A percentile compares a stretch with the other conserved stretches of the same genome.
Evolutionary conservation across 2,113 vertebrate species (phyloP).

Genomic region (Chloropsis hardwickii): DNA sequence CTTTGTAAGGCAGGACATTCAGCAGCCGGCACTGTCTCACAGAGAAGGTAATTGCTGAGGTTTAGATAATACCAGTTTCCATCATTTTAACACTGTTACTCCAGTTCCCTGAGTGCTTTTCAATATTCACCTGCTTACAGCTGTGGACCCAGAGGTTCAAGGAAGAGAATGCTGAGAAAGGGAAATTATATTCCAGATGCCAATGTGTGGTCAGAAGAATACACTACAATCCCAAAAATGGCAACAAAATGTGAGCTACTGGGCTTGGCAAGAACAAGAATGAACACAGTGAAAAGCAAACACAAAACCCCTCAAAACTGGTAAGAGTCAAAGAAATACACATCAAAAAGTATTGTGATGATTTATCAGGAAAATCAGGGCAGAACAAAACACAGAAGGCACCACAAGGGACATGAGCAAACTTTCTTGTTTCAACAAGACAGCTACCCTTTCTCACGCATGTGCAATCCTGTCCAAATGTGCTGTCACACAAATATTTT

Average conservation of each 20-base stretch:
- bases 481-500: neutral
- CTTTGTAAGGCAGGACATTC: neutral
- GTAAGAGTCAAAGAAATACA: neutral
- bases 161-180: neutral
- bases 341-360: neutral
- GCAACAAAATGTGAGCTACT: neutral
- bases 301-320: neutral
- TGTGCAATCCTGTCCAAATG: neutral
- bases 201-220: neutral
- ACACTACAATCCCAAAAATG: neutral
- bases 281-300: neutral
- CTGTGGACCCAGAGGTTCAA: neutral
- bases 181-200: neutral
- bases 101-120: neutral
- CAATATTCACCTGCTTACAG: neutral
- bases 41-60: neutral
- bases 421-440: conserved; percentile 9
- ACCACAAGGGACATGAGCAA: neutral
- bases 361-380: neutral
- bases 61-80: neutral
- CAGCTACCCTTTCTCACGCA: neutral
- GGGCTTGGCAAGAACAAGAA: neutral
- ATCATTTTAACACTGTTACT: neutral
- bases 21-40: neutral
- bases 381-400: neutral